phyloP scores from a whole-genome alignment of 2,888 invertebrate genomes.

The Diploptera punctata region DNA sequence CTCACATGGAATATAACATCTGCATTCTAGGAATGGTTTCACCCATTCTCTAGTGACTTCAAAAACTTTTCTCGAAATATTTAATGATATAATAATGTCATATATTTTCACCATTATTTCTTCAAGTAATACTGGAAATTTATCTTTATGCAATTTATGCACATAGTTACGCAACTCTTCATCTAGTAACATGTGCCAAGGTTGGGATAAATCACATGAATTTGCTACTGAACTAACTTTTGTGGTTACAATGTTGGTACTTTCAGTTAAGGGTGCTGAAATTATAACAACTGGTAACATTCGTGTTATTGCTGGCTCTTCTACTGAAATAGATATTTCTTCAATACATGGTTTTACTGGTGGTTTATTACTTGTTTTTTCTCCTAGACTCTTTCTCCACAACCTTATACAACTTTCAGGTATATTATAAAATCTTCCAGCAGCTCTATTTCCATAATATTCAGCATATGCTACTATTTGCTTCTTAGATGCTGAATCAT shows the following conservation, averaged over 20 bases:
- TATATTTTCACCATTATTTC: too few species aligned
- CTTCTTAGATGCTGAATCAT: background rate
- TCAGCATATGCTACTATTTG: conserved; percentile 6
- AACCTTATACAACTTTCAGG: conserved; percentile 2
- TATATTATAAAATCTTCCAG: conserved; percentile 1
- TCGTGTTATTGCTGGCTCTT: too few species aligned
- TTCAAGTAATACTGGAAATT: background rate
- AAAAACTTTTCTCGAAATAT: background rate
- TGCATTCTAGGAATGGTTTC: background rate
- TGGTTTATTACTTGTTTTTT: background rate
- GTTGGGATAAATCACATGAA: background rate
- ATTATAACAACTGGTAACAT: too few species aligned
- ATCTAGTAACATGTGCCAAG: background rate
- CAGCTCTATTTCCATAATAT: background rate
- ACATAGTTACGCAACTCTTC: background rate
- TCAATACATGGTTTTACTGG: too few species aligned
- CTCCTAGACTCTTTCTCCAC: background rate
- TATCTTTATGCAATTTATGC: background rate
- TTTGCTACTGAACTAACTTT: background rate
- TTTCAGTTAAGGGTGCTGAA: background rate
- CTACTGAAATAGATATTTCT: too few species aligned
- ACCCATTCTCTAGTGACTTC: background rate
- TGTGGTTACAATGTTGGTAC: background rate
- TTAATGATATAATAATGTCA: background rate
- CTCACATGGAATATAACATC: background rate